Conservation (phyloP, 2,797 vertebrate species). For the Menidia menidia region DNA sequence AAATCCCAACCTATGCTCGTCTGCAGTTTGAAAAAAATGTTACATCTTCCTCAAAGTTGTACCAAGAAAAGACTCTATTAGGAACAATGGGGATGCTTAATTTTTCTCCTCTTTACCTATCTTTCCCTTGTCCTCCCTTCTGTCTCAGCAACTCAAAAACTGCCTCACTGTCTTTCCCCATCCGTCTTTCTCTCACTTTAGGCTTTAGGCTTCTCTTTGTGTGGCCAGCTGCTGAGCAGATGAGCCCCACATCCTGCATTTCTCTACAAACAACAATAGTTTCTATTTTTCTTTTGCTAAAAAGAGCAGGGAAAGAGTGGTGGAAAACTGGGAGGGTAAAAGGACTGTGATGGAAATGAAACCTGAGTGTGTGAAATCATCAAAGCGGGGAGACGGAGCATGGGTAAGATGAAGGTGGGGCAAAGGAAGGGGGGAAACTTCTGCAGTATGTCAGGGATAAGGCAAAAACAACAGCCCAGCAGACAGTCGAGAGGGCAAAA, state of each 20-base stretch:
- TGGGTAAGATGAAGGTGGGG: slow-evolving; percentile 10
- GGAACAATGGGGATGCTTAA: slow-evolving; percentile 47
- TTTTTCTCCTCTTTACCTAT: slow-evolving; percentile 53
- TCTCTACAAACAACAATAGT: slow-evolving; percentile 28
- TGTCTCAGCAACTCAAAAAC: slow-evolving; percentile 26
- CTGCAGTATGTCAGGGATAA: slow-evolving; percentile 30
- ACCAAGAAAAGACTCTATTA: neutral
- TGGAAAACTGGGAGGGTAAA: neutral
- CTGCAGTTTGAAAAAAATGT: slow-evolving; percentile 22
- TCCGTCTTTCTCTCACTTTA: slow-evolving; percentile 25
- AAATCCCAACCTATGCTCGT: neutral
- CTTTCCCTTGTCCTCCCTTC: slow-evolving; percentile 14
- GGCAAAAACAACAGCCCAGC: slow-evolving; percentile 64
- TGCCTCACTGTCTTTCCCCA: neutral
- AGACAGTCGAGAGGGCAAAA: slow-evolving; percentile 42
- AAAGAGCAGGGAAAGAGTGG: neutral
- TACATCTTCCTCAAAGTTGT: slow-evolving; percentile 8
- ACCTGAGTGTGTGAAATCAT: slow-evolving; percentile 33
- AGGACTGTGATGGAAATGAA: slow-evolving; percentile 30
- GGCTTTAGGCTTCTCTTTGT: slow-evolving; percentile 11
- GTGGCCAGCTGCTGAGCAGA: slow-evolving; percentile 64
- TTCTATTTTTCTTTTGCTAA: neutral
- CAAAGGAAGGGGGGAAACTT: slow-evolving; percentile 14
- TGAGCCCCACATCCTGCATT: slow-evolving; percentile 47
- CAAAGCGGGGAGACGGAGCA: slow-evolving; percentile 13